Evolutionary conservation across 1,140 invertebrate species (phyloP), one percentile per base, ranked within the genome.

Genomic region (Dolichoris vasculosae): DNA sequence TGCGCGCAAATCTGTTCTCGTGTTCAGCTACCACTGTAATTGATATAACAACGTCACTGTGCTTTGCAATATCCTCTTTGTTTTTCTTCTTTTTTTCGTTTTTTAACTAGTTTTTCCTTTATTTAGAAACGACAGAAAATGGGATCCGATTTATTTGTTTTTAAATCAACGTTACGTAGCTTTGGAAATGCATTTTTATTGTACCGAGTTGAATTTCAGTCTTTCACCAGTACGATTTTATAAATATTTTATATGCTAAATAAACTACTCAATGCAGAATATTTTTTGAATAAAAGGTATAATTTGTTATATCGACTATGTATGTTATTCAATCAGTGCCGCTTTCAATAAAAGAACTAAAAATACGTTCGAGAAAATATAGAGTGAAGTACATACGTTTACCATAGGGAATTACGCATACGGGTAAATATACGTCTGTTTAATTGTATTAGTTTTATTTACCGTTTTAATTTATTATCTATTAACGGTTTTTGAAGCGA

Each of bases 41-140:
- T 85, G 79, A 81, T 67, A 82, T 80, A 82, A 81, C 75, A 69
- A 64, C 32, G 69, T 30, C 51, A 55, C 83, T 38, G 59, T 43
- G 40, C 55, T 83, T 48, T 77, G n/a, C 38, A 79, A 43, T 35
- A 23, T 64, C 38, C 43, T 48, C 43, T 64, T 59, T 64, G 71
- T 35, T 32, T 17, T 82, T 76, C 69, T 43, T 32, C 9, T 32
- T 32, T 55, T 51, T n/a, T 17, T 23, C 32, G 2, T 46, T 43
- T 80, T 30, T 64, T 32, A 2, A 4, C 32, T 48, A 2, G 23
- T 32, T 81, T 13, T 32, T 78, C 40, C 55, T 78, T 84, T 78
- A 32, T 78, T 84, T 48, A 51, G 46, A 35, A 76, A 46, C 30
- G 46, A 51, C 38, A 73, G 69, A 69, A 82, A 82, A 71, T 51